Conservation (phyloP, 2,888 invertebrate species). For the Pediacus dermestoides region DNA sequence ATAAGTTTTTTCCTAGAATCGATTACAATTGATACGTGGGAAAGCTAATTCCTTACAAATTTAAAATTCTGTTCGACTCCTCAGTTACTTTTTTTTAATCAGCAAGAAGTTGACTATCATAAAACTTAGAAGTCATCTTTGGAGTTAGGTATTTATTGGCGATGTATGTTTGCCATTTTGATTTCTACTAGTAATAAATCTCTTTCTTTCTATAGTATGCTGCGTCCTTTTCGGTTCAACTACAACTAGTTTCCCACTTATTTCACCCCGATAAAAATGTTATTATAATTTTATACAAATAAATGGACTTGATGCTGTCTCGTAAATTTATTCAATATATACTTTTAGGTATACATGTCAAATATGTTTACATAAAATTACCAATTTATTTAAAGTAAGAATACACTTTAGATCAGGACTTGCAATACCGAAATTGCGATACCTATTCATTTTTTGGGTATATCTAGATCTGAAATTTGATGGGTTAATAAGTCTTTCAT, state of each 20-base stretch:
- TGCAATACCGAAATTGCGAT: no score
- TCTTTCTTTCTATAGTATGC: slow-evolving; percentile 15
- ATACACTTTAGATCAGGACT: no score
- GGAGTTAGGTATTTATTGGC: slow-evolving; percentile 37
- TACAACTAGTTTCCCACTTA: slow-evolving; percentile 10
- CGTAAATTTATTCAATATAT: no score
- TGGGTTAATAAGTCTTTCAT: no score
- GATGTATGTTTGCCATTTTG: slow-evolving; percentile 33
- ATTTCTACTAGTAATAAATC: slow-evolving; percentile 27
- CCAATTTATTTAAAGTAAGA: no score
- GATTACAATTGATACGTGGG: slow-evolving; percentile 38
- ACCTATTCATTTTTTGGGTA: no score
- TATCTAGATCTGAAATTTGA: no score
- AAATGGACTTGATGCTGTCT: no score
- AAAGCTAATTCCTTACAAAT: slow-evolving; percentile 41
- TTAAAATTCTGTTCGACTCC: slow-evolving; percentile 38
- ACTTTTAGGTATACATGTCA: no score
- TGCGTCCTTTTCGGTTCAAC: slow-evolving; percentile 1
- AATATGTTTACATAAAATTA: no score
- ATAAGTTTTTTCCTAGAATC: slow-evolving; percentile 29
- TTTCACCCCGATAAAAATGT: no score
- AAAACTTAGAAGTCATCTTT: slow-evolving; percentile 36
- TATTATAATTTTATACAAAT: no score
- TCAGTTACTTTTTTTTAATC: slow-evolving; percentile 20
- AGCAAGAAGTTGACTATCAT: slow-evolving; percentile 28